Percentiles rank a stretch among this genome's conserved stretches.
Evolutionary conservation across 2,888 invertebrate species (phyloP).

Genomic region (Napeogenes sylphis): DNA sequence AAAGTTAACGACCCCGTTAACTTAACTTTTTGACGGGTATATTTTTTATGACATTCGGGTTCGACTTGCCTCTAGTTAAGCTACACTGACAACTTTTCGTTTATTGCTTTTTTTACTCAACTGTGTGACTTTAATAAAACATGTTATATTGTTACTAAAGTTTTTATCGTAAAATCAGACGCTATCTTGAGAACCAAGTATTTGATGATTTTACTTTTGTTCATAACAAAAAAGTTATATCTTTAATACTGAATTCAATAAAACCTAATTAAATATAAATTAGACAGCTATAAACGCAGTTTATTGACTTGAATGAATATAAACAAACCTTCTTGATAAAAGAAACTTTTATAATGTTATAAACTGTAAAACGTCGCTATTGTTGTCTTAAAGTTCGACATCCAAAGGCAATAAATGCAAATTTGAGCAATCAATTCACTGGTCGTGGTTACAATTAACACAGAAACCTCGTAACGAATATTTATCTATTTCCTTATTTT

Average conservation of each 20-base stretch:
- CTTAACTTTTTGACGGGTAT: conserved; percentile 31
- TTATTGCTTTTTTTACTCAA: neutral
- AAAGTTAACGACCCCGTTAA: conserved; percentile 34
- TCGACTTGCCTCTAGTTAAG: conserved; percentile 36
- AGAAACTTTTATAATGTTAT: conserved; percentile 12
- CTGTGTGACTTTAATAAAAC: neutral
- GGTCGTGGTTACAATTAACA: conserved; percentile 48
- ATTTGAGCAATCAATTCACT: conserved; percentile 43
- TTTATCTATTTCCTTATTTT: conserved; percentile 36
- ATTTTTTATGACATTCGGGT: conserved; percentile 40
- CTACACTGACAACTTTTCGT: conserved; percentile 6
- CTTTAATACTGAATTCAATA: too few relatives aligned
- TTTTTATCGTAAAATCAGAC: too few relatives aligned
- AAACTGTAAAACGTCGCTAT: conserved; percentile 6
- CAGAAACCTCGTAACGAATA: conserved; percentile 42
- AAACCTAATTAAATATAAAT: neutral
- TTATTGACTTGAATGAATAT: neutral
- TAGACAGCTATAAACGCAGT: neutral
- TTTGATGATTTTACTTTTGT: too few relatives aligned
- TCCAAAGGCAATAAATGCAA: conserved; percentile 39
- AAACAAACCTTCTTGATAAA: conserved; percentile 2
- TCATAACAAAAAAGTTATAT: too few relatives aligned
- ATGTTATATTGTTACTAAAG: neutral
- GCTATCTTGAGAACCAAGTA: too few relatives aligned
- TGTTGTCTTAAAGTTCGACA: conserved; percentile 25